phyloP scores from a whole-genome alignment of 2,888 invertebrate species.

The Loripinus fragilis region DNA sequence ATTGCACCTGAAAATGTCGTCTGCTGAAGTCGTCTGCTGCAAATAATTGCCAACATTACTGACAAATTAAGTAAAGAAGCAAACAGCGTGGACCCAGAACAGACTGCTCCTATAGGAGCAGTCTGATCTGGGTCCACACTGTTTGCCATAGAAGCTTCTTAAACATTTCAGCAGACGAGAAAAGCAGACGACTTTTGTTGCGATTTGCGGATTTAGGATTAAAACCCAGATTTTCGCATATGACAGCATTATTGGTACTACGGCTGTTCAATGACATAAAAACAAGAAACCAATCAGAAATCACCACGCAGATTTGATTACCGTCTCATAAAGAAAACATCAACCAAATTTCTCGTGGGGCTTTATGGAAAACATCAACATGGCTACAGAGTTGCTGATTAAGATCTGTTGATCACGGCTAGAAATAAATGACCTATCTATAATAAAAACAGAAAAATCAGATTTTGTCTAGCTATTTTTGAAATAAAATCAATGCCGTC shows the following conservation, averaged over 20 bases:
- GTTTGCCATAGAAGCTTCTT: no score
- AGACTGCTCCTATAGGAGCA: no score
- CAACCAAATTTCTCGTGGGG: not conserved
- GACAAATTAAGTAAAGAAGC: no score
- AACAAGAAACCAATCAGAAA: not conserved
- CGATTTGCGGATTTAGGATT: no score
- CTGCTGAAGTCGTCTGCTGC: no score
- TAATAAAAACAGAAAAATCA: constrained; percentile 11
- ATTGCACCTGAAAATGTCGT: no score
- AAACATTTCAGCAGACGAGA: no score
- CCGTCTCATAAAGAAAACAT: not conserved
- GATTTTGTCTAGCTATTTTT: constrained; percentile 1
- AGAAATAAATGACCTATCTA: not conserved
- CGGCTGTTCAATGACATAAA: not conserved
- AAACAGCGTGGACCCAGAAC: no score
- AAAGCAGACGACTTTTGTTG: no score
- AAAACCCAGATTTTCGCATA: no score
- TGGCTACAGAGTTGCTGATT: not conserved
- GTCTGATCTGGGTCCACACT: no score
- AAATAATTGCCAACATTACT: no score
- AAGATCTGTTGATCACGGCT: not conserved
- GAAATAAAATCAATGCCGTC: constrained; percentile 6
- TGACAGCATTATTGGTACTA: not conserved
- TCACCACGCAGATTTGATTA: not conserved
- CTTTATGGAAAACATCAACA: not conserved